phyloP scores from a whole-genome alignment of 2,797 vertebrate species.

The Rhinatrema bivittatum region DNA sequence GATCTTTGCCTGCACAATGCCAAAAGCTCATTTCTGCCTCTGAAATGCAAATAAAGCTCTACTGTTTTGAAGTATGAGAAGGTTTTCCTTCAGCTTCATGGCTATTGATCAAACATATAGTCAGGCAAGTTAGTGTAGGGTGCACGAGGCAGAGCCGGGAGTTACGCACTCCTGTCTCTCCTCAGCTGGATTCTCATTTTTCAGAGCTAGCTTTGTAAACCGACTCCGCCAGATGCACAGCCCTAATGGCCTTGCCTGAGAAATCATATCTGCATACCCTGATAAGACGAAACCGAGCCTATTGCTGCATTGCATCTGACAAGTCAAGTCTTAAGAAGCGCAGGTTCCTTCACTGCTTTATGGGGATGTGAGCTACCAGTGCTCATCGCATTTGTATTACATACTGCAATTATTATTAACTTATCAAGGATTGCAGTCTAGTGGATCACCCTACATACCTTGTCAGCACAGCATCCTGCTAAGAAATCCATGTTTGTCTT shows the following conservation, averaged over 20 bases:
- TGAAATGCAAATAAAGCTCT: slow-evolving; percentile 36
- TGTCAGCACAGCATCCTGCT: too few relatives aligned
- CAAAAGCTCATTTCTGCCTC: slow-evolving; percentile 39
- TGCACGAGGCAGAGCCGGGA: not conserved
- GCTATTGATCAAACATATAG: slow-evolving; percentile 20
- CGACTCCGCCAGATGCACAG: too few relatives aligned
- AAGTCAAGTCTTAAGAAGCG: fast-evolving
- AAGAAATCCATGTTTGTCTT: too few relatives aligned
- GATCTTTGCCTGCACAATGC: slow-evolving; percentile 40
- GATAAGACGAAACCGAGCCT: not conserved
- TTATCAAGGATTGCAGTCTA: too few relatives aligned
- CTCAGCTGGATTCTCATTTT: not conserved
- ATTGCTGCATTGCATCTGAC: not conserved
- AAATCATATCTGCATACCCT: not conserved
- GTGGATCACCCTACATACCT: too few relatives aligned
- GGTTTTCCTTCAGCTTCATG: slow-evolving; percentile 16
- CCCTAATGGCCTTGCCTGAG: not conserved
- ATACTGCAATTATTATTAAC: too few relatives aligned
- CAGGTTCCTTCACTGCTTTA: too few relatives aligned
- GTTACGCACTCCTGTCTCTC: not conserved
- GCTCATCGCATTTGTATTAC: too few relatives aligned
- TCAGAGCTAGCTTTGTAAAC: too few relatives aligned
- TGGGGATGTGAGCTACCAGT: too few relatives aligned
- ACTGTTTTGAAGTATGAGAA: slow-evolving; percentile 30
- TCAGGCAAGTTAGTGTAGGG: slow-evolving; percentile 10